Percentiles rank a stretch among this genome's conserved stretches.
phyloP scores from a whole-genome alignment of 2,797 vertebrate genomes.

The Sebastes melanostomus region DNA sequence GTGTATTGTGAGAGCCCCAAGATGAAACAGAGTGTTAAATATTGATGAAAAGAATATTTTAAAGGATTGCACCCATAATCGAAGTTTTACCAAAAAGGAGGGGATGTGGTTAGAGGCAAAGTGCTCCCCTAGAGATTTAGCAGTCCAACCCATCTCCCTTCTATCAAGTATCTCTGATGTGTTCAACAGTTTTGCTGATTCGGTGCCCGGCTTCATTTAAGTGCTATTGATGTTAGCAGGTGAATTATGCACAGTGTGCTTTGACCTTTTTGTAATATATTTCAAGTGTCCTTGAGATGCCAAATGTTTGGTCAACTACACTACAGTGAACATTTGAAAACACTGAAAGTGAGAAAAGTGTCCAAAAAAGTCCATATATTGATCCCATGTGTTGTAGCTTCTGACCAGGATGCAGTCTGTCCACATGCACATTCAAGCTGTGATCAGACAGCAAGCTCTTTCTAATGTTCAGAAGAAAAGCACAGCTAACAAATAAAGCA shows the following conservation, averaged over 20 bases:
- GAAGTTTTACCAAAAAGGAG: slow-evolving; percentile 62
- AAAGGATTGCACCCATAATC: slow-evolving; percentile 61
- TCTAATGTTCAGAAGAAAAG: not conserved
- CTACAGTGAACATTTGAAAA: slow-evolving; percentile 9
- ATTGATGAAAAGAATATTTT: slow-evolving; percentile 79
- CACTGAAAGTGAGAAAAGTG: not conserved
- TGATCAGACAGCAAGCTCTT: not conserved
- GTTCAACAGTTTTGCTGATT: slow-evolving; percentile 58
- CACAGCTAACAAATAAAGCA: not conserved
- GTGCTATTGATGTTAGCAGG: slow-evolving; percentile 51
- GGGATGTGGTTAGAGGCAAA: slow-evolving; percentile 63
- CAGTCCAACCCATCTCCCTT: slow-evolving; percentile 42
- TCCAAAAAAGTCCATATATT: not conserved
- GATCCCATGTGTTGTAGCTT: not conserved
- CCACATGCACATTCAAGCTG: not conserved
- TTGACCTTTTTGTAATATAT: slow-evolving; percentile 48
- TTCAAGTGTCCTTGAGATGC: slow-evolving; percentile 32
- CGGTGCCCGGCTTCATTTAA: slow-evolving; percentile 49
- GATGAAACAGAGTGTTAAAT: slow-evolving; percentile 76
- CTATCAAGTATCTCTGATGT: slow-evolving; percentile 60
- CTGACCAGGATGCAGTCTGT: not conserved
- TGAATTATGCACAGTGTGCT: slow-evolving; percentile 45
- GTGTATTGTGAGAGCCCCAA: slow-evolving; percentile 64
- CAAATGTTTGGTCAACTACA: slow-evolving; percentile 11
- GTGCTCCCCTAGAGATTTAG: slow-evolving; percentile 53